phyloP scores from a whole-genome alignment of 2,888 invertebrate genomes.

The Hesperia comma region DNA sequence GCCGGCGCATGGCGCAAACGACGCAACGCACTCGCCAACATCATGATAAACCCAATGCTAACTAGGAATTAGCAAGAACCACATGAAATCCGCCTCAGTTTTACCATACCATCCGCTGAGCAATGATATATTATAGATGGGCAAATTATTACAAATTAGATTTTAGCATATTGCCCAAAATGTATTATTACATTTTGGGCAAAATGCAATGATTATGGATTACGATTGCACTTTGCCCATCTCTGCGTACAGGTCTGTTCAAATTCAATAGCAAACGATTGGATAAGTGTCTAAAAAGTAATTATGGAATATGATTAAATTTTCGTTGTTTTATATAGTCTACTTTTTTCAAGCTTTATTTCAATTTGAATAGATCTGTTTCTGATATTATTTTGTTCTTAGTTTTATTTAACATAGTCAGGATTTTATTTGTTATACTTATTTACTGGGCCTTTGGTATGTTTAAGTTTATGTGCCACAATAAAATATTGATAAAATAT shows the following conservation, averaged over 20 bases:
- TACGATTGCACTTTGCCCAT: no score
- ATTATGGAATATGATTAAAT: background rate
- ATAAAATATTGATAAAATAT: slow-evolving; percentile 21
- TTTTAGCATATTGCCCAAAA: no score
- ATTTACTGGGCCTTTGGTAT: slow-evolving; percentile 31
- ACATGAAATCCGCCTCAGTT: background rate
- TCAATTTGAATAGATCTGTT: slow-evolving; percentile 14
- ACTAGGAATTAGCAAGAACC: slow-evolving; percentile 68
- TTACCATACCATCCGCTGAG: slow-evolving; percentile 3
- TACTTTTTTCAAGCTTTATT: background rate
- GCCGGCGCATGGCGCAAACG: slow-evolving; percentile 96
- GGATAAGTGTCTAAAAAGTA: background rate
- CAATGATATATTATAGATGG: no score
- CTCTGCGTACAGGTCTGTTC: slow-evolving; percentile 16
- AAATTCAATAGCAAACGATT: slow-evolving; percentile 10
- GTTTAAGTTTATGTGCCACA: slow-evolving; percentile 32
- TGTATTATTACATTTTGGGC: no score
- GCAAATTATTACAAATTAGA: no score
- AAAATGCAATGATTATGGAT: no score
- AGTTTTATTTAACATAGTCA: slow-evolving; percentile 31
- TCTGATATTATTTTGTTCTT: slow-evolving; percentile 3
- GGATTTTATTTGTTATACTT: slow-evolving; percentile 31
- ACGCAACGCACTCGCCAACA: slow-evolving; percentile 97
- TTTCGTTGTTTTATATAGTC: background rate
- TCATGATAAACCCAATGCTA: slow-evolving; percentile 96